Evolutionary conservation across 2,113 vertebrate species (phyloP).

Genomic region (Piprites chloris): DNA sequence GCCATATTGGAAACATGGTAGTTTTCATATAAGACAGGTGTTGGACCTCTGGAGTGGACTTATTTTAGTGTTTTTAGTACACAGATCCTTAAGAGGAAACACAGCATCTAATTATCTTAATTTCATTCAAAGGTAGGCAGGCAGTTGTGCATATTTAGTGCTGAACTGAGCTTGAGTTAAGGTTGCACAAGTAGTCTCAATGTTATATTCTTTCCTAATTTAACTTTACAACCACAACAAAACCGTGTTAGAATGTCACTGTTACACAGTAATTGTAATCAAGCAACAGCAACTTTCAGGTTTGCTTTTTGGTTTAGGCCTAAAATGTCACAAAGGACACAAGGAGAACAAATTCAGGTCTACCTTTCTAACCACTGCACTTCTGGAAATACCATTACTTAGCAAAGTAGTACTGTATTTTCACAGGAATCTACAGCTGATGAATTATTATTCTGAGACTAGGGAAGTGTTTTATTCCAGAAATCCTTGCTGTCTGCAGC

Average conservation of each 20-base stretch:
- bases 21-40: not conserved
- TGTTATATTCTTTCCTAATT: not conserved
- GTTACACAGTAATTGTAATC: not conserved
- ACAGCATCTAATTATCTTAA: not conserved
- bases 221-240: not conserved
- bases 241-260: not conserved
- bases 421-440: not conserved
- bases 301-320: not conserved
- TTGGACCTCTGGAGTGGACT: not conserved
- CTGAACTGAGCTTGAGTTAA: not conserved
- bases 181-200: not conserved
- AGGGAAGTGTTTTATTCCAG: not conserved
- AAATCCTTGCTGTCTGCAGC: not conserved
- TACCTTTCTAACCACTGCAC: not conserved
- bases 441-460: not conserved
- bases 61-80: not conserved
- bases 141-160: not conserved
- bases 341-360: not conserved
- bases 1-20: not conserved
- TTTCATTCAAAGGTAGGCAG: not conserved
- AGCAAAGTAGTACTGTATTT: not conserved
- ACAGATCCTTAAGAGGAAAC: not conserved
- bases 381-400: not conserved
- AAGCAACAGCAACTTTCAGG: not conserved
- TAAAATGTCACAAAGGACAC: not conserved